Percentiles rank a stretch among this genome's conserved stretches.
These are phyloP conservation scores for Poecilia wingei DNA, from an alignment of 2,797 vertebrate species.

Conservation along the genomic window DNA sequence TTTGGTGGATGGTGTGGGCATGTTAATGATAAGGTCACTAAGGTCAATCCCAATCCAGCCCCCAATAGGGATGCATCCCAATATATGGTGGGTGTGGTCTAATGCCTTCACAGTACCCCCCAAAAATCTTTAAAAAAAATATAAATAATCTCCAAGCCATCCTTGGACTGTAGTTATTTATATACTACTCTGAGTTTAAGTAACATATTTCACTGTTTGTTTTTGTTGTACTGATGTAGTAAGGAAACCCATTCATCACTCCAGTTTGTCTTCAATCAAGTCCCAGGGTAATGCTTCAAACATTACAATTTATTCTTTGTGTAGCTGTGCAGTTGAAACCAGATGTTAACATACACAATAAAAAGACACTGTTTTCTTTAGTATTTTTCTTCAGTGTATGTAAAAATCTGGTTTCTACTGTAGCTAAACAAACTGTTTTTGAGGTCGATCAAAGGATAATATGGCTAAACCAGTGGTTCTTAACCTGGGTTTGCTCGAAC, in stretches of 20 bases:
- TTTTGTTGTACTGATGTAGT: conserved; percentile 75
- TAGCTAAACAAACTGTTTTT: neutral
- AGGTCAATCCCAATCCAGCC: no score
- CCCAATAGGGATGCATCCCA: no score
- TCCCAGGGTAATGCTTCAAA: conserved; percentile 90
- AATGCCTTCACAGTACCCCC: no score
- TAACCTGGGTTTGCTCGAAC: no score
- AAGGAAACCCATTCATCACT: conserved; percentile 86
- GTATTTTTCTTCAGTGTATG: neutral
- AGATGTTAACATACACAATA: neutral
- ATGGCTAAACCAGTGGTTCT: neutral
- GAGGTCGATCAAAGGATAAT: neutral
- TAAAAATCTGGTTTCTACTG: neutral
- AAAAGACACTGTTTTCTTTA: neutral
- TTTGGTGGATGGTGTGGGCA: no score
- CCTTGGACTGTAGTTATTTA: neutral
- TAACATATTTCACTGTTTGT: neutral
- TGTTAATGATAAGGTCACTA: no score
- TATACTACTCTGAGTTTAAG: conserved; percentile 1
- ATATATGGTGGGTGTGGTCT: no score
- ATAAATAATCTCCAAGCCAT: neutral
- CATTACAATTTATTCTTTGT: neutral
- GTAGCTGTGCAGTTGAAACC: neutral
- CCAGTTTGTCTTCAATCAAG: conserved; percentile 89
- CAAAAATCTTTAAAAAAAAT: no score